Evolutionary conservation across 1,140 invertebrate species (phyloP), one percentile per base, ranked within the genome.

Genomic region (Neodiprion fabricii): DNA sequence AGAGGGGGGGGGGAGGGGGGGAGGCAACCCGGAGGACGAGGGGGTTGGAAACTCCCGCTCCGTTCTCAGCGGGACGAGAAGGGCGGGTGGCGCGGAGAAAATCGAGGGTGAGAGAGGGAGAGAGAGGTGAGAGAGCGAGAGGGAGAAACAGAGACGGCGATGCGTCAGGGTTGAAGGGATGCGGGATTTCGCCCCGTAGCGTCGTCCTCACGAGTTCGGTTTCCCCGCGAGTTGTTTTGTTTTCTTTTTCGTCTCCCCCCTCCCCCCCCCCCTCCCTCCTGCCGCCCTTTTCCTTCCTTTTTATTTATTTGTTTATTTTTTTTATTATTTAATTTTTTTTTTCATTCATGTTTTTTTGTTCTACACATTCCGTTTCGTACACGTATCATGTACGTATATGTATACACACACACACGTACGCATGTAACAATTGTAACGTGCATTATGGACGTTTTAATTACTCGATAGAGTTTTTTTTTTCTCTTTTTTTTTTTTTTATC

Each of bases 1-100:
- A 73, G 75, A 76, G 74, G 75, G 77, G 77, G 79, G 79, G 75
- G 74, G 74, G 77, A 72, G 76, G 77, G 74, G 75, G 77, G 77
- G 79, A 78, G 76, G 73, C 74, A 67, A 67, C 69, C 11, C 23
- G 23, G 48, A 11, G 74, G 21, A 70, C 73, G 76, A 53, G 74
- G 76, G 76, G 67, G 65, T 70, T 75, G 68, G 28, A 40, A 40
- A 40, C 28, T 40, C 28, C 28, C 28, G 28, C 28, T 40, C 28
- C 28, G 28, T 40, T 40, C 28, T 40, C 28, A 1, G 28, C 28
- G 28, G 28, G 28, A 40, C 17, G 17, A 66, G 74, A 67, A 75
- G 67, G 48, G 74, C 66, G 53, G 73, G 67, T 67, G 67, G 76
- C 67, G 21, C 71, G 71, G 71, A 53, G 14, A 48, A 23, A 23